phyloP scores from a whole-genome alignment of 2,797 vertebrate genomes.

The Mionectes olivaceus region DNA sequence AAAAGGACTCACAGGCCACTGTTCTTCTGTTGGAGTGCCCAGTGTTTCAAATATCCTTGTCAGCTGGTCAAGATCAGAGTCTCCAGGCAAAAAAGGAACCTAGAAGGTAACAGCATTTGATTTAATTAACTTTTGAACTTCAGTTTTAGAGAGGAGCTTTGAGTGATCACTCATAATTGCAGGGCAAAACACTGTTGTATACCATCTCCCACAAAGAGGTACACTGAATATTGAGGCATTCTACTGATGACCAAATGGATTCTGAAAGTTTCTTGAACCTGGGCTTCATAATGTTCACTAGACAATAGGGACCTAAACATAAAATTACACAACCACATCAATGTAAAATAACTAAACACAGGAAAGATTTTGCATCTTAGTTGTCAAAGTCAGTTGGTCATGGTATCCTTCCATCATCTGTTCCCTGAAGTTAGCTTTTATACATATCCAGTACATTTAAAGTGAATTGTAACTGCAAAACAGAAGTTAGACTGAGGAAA shows the following conservation, averaged over 20 bases:
- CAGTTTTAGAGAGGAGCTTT: not conserved
- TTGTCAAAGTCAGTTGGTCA: not conserved
- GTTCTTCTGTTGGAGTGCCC: constrained; percentile 94
- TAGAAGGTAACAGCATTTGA: constrained; percentile 55
- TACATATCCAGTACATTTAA: not conserved
- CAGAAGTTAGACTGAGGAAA: not conserved
- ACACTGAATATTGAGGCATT: not conserved
- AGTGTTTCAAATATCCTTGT: constrained; percentile 97
- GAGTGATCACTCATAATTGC: not conserved
- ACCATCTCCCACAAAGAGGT: not conserved
- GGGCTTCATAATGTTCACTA: not conserved
- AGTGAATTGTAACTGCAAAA: not conserved
- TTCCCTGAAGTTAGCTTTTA: not conserved
- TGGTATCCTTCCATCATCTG: not conserved
- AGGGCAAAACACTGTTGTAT: not conserved
- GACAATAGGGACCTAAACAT: not conserved
- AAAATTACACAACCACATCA: not conserved
- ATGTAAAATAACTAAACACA: not conserved
- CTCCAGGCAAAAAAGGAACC: constrained; percentile 96
- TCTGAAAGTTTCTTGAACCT: not conserved
- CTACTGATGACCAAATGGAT: not conserved
- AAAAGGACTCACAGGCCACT: constrained; percentile 89
- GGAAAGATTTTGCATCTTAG: not conserved
- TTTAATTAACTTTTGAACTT: not conserved
- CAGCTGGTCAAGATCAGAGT: constrained; percentile 96